Percentiles rank a stretch among this genome's conserved stretches.
phyloP scores from a whole-genome alignment of 2,888 invertebrate species.

The Tipula lateralis region DNA sequence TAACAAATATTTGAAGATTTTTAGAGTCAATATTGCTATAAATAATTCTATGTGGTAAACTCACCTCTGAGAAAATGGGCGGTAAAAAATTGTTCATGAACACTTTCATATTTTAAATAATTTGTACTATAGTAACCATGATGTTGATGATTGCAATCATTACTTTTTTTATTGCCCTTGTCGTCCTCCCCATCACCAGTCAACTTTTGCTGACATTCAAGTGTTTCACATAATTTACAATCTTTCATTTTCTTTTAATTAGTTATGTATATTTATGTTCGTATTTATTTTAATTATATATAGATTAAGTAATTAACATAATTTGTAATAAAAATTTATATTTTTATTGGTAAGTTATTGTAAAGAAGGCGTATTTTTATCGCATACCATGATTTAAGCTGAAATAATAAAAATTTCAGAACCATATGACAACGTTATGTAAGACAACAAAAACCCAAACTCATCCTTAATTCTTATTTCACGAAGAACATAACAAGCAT shows the following conservation, averaged over 20 bases:
- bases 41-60: background rate
- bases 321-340: background rate
- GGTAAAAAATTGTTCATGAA: conserved; percentile 24
- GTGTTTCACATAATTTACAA: background rate
- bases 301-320: background rate
- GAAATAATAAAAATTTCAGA: background rate
- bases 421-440: background rate
- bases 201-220: background rate
- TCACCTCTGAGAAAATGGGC: background rate
- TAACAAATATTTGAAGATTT: background rate
- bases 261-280: background rate
- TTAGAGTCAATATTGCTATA: background rate
- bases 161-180: background rate
- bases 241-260: conserved; percentile 11
- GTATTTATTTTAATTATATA: background rate
- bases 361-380: background rate
- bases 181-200: background rate
- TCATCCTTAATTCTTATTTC: background rate
- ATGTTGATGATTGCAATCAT: background rate
- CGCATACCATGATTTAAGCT: background rate
- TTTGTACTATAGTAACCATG: background rate
- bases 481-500: too few relatives aligned
- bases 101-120: background rate
- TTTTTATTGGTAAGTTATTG: background rate
- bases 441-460: background rate